Conservation (phyloP, 2,113 vertebrate genomes). For the Chitala chitala region DNA sequence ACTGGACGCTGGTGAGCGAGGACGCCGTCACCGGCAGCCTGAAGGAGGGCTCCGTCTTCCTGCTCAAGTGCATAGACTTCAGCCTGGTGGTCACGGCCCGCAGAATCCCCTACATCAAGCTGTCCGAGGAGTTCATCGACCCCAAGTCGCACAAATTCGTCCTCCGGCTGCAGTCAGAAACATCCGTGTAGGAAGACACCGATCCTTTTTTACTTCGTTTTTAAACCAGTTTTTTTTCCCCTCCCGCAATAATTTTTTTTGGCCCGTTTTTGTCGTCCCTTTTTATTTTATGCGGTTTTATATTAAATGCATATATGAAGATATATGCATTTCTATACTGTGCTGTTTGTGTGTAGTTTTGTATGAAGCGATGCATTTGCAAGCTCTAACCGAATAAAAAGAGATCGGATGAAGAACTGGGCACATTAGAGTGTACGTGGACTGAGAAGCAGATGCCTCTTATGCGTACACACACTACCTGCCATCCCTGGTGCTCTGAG, state of each 20-base stretch:
- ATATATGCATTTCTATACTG: background rate
- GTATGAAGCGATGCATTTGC: background rate
- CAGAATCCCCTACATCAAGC: slow-evolving; percentile 86
- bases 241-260: background rate
- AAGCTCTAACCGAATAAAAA: background rate
- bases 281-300: slow-evolving; percentile 1
- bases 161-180: slow-evolving; percentile 91
- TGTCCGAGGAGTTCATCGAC: slow-evolving; percentile 90
- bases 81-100: slow-evolving; percentile 81
- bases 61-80: slow-evolving; percentile 88
- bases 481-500: background rate
- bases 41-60: slow-evolving; percentile 76
- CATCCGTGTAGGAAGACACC: slow-evolving; percentile 70
- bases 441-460: background rate
- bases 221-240: slow-evolving; percentile 27
- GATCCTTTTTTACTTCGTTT: slow-evolving; percentile 43
- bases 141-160: slow-evolving; percentile 96
- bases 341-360: background rate
- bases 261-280: background rate
- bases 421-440: background rate
- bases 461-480: background rate
- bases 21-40: slow-evolving; percentile 85
- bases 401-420: background rate
- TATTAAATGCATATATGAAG: slow-evolving; percentile 11
- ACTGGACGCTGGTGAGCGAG: slow-evolving; percentile 90